A percentile compares a stretch with the other conserved stretches of the same genome.
These are phyloP conservation scores for Dallia pectoralis DNA, from an alignment of 2,797 vertebrate species.

Conservation along the genomic window DNA sequence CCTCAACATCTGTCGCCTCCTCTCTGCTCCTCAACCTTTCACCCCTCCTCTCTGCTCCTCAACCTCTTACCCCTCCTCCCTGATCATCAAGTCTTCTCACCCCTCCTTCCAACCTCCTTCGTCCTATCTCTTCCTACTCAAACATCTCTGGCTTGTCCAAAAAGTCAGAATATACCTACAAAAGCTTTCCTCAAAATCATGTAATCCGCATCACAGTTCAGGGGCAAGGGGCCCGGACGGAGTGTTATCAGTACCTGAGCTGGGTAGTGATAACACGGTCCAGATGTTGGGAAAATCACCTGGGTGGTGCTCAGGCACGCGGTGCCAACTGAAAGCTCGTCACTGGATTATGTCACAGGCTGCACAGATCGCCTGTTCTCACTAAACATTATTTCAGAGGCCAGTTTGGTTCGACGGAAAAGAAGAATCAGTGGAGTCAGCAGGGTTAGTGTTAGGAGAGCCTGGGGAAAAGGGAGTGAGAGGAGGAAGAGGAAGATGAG, in stretches of 20 bases:
- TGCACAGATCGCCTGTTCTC: not conserved
- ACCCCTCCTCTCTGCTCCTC: not conserved
- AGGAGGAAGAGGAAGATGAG: too few species aligned
- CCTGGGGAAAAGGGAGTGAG: too few species aligned
- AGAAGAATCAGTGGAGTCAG: too few species aligned
- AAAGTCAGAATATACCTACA: not conserved
- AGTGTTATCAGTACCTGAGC: not conserved
- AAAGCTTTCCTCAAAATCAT: constrained; percentile 8
- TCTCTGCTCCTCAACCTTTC: too few species aligned
- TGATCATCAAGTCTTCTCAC: too few species aligned
- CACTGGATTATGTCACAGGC: not conserved
- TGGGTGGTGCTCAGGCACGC: constrained; percentile 9
- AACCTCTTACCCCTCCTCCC: not conserved
- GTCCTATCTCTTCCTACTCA: constrained; percentile 17
- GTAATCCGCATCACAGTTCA: constrained; percentile 12
- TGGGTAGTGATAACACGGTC: not conserved
- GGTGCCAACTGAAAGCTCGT: constrained; percentile 13
- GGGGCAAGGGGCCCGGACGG: not conserved
- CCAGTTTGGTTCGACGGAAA: too few species aligned
- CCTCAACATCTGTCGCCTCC: not conserved
- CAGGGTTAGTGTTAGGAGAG: too few species aligned
- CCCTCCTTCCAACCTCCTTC: not conserved
- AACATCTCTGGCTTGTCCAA: constrained; percentile 22
- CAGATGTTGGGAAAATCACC: constrained; percentile 17
- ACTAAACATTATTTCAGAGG: not conserved